Evolutionary conservation across 2,888 invertebrate species (phyloP), one percentile per base, ranked within the genome.

Genomic region (Euzophera pinguis): DNA sequence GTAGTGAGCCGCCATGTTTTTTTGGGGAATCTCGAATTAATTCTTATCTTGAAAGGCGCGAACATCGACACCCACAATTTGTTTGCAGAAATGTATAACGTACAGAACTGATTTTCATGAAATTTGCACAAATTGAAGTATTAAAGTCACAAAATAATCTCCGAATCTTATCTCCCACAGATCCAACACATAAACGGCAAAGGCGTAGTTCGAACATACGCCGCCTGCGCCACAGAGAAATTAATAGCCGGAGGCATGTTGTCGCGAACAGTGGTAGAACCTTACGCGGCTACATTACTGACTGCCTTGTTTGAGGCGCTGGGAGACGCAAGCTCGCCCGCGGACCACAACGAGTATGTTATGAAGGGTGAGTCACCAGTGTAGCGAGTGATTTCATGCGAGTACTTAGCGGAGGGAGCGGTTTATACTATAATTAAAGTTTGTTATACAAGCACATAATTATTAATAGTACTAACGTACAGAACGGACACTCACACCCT

Each of bases 341-440:
- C 96, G 0, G 93, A 94, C 61, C 98, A 99, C 87, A 99, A 99
- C 80, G 99, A 99, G 81, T 99, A 99, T 75, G 93, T 97, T 6
- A 99, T 99, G 98, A 99, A 98, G 92, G 95, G 95, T 93, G 73
- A 64, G 62, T 42, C 6, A 22, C 1, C 1, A 13, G n/a, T n/a
- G n/a, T n/a, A n/a, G n/a, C n/a, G n/a, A n/a, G 4, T 37, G 16
- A 13, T 6, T 37, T 37, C 37, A 37, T 9, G 12, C 13, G 12
- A 37, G n/a, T 12, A 29, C 29, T 4, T 29, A 6, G 29, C 29
- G 29, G 29, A 29, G 29, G 29, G 29, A 29, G 4, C 29, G 29
- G 29, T 29, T 29, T n/a, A n/a, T n/a, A n/a, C n/a, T n/a, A n/a
- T n/a, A n/a, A n/a, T n/a, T n/a, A n/a, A n/a, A n/a, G n/a, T n/a